These are phyloP conservation scores for Passer montanus DNA, from an alignment of 2,113 vertebrate species.

Conservation along the genomic window DNA sequence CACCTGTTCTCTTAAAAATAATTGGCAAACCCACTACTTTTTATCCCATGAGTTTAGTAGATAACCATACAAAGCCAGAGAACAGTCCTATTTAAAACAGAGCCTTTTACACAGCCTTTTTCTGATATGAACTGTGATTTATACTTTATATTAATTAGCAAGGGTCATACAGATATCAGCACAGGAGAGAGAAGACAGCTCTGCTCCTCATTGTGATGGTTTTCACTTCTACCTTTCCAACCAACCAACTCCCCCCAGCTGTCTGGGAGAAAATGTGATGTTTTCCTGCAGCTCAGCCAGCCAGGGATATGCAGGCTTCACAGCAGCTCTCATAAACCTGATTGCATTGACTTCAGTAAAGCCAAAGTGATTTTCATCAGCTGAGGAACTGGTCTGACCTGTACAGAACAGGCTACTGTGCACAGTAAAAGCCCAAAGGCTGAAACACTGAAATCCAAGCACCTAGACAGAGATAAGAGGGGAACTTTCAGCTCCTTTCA, in stretches of 20 bases:
- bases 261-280: background rate
- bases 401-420: background rate
- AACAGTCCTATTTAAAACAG: background rate
- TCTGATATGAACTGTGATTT: background rate
- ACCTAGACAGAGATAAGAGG: background rate
- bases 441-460: background rate
- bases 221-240: background rate
- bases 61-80: background rate
- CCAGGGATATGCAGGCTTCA: background rate
- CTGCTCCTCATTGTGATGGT: background rate
- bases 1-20: background rate
- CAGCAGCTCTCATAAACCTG: background rate
- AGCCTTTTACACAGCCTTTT: background rate
- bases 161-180: background rate
- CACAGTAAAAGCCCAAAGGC: background rate
- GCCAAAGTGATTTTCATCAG: constrained; percentile 8
- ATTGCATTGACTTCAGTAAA: background rate
- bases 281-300: background rate
- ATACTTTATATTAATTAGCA: background rate
- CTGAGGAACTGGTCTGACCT: constrained; percentile 17
- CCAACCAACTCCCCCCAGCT: background rate
- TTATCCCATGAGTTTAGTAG: background rate
- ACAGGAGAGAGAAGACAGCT: background rate
- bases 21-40: background rate
- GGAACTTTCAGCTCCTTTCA: background rate